A percentile compares a stretch with the other conserved stretches of the same genome.
These are phyloP conservation scores for Pseudomugil tenellus DNA, from an alignment of 2,797 vertebrate genomes.

Conservation along the genomic window DNA sequence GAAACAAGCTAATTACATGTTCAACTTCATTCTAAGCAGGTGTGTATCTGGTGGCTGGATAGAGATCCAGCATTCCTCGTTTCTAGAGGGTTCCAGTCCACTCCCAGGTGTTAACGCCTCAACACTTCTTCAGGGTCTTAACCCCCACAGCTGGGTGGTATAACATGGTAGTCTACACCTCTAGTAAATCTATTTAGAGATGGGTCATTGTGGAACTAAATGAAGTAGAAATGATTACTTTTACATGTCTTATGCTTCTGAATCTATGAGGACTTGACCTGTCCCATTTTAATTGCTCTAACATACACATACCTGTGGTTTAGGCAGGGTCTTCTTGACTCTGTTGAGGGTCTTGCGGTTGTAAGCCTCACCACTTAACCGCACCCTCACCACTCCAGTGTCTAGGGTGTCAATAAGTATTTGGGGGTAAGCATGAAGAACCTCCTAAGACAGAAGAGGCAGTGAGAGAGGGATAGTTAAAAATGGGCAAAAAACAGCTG, in stretches of 20 bases:
- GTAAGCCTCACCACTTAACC: constrained; percentile 89
- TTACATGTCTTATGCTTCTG: not conserved
- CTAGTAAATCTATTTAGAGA: no score
- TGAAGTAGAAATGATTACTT: not conserved
- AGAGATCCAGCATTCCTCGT: not conserved
- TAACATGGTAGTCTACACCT: not conserved
- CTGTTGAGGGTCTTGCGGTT: constrained; percentile 95
- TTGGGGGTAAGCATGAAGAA: constrained; percentile 91
- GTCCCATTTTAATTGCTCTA: not conserved
- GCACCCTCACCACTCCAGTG: constrained; percentile 84
- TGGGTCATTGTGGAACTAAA: no score
- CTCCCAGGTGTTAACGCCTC: not conserved
- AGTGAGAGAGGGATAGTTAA: not conserved
- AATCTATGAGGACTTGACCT: not conserved
- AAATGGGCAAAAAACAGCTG: not conserved
- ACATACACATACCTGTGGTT: constrained; percentile 85
- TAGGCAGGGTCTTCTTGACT: constrained; percentile 90
- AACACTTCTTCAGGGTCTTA: no score
- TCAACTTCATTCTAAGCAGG: no score
- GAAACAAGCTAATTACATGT: not conserved
- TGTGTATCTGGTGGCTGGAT: not conserved
- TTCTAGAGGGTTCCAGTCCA: not conserved
- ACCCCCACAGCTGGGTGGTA: no score
- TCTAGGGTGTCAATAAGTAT: constrained; percentile 87
- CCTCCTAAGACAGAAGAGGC: constrained; percentile 78